Conservation (phyloP, 1,140 invertebrate species). For the Apis cerana region DNA sequence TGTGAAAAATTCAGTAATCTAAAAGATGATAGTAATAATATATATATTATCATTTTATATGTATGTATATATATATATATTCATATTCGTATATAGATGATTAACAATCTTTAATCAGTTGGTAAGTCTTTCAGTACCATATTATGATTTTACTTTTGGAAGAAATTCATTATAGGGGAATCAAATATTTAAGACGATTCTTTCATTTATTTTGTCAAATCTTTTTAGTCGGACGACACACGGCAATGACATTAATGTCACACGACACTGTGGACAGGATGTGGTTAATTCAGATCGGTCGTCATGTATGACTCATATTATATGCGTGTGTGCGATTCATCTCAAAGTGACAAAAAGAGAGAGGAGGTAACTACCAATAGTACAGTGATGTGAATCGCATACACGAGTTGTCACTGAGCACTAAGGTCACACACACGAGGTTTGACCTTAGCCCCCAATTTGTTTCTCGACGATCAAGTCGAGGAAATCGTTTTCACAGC, state of each 20-base stretch:
- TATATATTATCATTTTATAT: no score
- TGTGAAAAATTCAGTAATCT: no score
- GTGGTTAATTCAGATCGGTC: conserved; percentile 79
- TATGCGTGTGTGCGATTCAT: conserved; percentile 50
- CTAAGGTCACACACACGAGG: conserved; percentile 61
- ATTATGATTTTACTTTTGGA: not conserved
- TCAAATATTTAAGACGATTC: conserved; percentile 54
- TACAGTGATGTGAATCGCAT: conserved; percentile 49
- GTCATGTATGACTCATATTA: conserved; percentile 77
- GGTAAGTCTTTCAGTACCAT: not conserved
- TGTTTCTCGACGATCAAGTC: conserved; percentile 52
- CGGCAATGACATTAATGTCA: conserved; percentile 77
- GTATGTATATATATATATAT: no score
- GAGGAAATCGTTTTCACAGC: conserved; percentile 66
- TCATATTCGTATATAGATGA: no score
- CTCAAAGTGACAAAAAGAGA: conserved; percentile 52
- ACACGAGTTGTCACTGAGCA: conserved; percentile 43
- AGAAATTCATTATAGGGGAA: conserved; percentile 17
- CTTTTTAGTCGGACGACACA: conserved; percentile 60
- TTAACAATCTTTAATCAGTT: not conserved
- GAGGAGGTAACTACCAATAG: conserved; percentile 55
- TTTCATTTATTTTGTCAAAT: conserved; percentile 60
- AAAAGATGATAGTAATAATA: no score
- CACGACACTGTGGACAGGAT: conserved; percentile 77
- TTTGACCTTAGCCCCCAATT: conserved; percentile 78